Evolutionary conservation across 2,888 invertebrate species (phyloP).

Genomic region (Keiferia lycopersicella): DNA sequence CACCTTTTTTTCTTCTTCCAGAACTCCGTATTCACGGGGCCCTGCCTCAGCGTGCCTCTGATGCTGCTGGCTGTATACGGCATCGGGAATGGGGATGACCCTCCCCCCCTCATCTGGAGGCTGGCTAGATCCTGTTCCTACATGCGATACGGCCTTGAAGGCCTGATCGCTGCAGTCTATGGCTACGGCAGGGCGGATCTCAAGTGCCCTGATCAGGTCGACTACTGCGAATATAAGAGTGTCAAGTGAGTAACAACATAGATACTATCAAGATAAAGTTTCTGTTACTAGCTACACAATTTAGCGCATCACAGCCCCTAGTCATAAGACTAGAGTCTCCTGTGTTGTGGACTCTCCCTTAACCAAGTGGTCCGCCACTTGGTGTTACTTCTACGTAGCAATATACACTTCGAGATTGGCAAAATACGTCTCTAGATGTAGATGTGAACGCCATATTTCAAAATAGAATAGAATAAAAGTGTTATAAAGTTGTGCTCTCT

Average conservation of each 20-base stretch:
- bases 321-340: too few relatives aligned
- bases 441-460: too few relatives aligned
- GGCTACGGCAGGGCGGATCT: slow-evolving; percentile 87
- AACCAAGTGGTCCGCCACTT: too few relatives aligned
- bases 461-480: too few relatives aligned
- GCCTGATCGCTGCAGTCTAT: slow-evolving; percentile 89
- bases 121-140: slow-evolving; percentile 92
- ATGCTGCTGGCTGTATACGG: slow-evolving; percentile 94
- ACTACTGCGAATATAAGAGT: slow-evolving; percentile 89
- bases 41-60: slow-evolving; percentile 91
- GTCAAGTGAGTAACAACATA: slow-evolving; percentile 70
- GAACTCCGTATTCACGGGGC: slow-evolving; percentile 95
- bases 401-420: too few relatives aligned
- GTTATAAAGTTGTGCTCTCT: not conserved
- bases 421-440: too few relatives aligned
- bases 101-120: slow-evolving; percentile 87
- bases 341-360: too few relatives aligned
- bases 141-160: slow-evolving; percentile 91
- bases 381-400: too few relatives aligned
- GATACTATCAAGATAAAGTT: too few relatives aligned
- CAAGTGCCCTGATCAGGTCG: slow-evolving; percentile 85
- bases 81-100: slow-evolving; percentile 88
- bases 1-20: slow-evolving; percentile 55
- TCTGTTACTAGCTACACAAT: too few relatives aligned
- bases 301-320: too few relatives aligned